Evolutionary conservation across 2,797 vertebrate genomes (phyloP).

Genomic region (Vespertilio murinus): DNA sequence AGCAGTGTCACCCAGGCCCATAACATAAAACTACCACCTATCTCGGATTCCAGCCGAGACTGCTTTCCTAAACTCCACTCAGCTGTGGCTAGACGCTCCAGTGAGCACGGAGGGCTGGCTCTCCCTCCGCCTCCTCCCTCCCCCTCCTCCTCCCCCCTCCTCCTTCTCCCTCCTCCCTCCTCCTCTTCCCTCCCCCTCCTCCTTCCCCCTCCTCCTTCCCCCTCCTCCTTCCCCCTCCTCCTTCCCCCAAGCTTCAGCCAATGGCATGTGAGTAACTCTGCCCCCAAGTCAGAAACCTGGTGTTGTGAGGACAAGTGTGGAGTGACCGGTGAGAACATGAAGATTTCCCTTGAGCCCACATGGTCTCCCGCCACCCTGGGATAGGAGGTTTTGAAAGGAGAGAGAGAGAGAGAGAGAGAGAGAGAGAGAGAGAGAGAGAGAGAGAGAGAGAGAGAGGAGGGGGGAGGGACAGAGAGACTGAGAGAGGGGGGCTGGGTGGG

Average conservation of each 20-base stretch:
- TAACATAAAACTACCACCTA: background rate
- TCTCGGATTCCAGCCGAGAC: background rate
- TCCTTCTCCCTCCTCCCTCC: background rate
- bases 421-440: no score
- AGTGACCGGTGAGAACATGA: background rate
- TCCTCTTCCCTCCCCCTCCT: no score
- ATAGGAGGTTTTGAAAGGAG: background rate
- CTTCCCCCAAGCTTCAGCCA: background rate
- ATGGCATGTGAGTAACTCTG: background rate
- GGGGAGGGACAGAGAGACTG: background rate
- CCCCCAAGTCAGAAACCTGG: background rate
- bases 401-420: background rate
- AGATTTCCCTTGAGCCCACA: background rate
- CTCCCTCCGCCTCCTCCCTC: background rate
- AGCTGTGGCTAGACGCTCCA: background rate
- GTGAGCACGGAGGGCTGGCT: background rate
- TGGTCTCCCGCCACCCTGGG: background rate
- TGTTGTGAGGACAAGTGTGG: background rate
- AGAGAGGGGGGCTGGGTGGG: background rate
- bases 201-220: background rate
- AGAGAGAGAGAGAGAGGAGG: rapidly evolving
- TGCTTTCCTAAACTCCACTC: background rate
- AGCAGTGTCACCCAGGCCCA: background rate
- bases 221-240: background rate
- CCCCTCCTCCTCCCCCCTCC: no score